Evolutionary conservation across 1,140 invertebrate species (phyloP), one percentile per base, ranked within the genome.

Genomic region (Adelges cooleyi): DNA sequence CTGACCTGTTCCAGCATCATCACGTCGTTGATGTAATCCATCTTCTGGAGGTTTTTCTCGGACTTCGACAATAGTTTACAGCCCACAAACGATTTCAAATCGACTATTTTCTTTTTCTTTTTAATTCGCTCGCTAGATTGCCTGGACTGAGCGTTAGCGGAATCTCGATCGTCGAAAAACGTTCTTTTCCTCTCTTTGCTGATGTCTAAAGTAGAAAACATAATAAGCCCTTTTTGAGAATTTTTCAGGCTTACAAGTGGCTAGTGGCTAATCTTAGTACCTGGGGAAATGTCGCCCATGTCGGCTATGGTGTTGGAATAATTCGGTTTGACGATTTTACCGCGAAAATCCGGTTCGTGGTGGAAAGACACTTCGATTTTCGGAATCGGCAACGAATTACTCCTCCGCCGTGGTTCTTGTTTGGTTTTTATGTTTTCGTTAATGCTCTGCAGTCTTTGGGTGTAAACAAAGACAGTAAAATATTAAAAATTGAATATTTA

Each of bases 381-480:
- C 10, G 91, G 91, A 74, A 94, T 92, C 0, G 93, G 93, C 49
- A 96, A 76, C 0, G 93, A 96, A 72, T 91, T 92, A 70, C 92
- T 95, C 54, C 93, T 77, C 71, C 86, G 83, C 62, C 91, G 77
- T 2, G 85, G 87, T 68, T 86, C 85, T 68, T 82, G 81, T 69
- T 86, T 82, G 66, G 84, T 81, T 44, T 80, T 80, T 29, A 82
- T 82, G 70, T 90, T 86, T 73, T 92, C 89, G 68, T 82, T 86
- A 62, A 92, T 88, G 69, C 87, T 86, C 65, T 86, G 79, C 38
- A 92, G 77, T 71, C 89, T 91, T n/a, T n/a, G n/a, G n/a, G n/a
- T n/a, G n/a, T n/a, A n/a, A n/a, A n/a, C n/a, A n/a, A n/a, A n/a
- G n/a, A n/a, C n/a, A n/a, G n/a, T n/a, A n/a, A n/a, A n/a, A n/a